Evolutionary conservation across 2,113 vertebrate species (phyloP), one percentile per base, ranked within the genome.

Genomic region (Podarcis raffonei): DNA sequence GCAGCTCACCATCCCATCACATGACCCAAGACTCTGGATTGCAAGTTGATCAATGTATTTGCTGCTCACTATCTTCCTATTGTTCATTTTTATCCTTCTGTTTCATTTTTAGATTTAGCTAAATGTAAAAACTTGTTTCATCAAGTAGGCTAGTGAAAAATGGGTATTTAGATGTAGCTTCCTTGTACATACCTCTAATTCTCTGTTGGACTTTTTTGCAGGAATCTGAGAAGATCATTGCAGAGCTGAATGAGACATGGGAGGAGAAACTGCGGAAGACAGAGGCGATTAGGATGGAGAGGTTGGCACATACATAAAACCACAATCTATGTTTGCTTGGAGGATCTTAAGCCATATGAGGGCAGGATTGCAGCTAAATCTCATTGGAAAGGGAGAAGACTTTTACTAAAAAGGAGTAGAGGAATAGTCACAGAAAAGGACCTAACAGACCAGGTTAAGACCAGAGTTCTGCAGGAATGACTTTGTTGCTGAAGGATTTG

Each of bases 141-240:
- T 66, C 27, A 22, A 66, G 4, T 18, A 37, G 9, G 11, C 13
- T 20, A 27, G 13, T 27, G 13, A 3, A 13, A 65, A 62, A 35
- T 25, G 7, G 3, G 1, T 18, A 11, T 30, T 30, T 6, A 2
- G 6, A 42, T 32, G 4, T 57, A 11, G 32, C 76, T 53, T 53
- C 30, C 35, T 6, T 35, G 7, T 39, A 1, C 53, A 69, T 23
- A 3, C 22, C 53, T 16, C 25, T 25, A 25, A n/a, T 69, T 65
- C 35, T 91, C 84, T 74, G 80, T 15, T 92, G 81, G 27, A 0
- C 86, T 96, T 91, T 91, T 81, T 37, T 74, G 3, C 87, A 99
- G 99, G 99, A 99, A 95, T 99, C 99, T 0, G 99, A 99, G 97
- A 99, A 99, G 96, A 99, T 99, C 92, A 99, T 99, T 91, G 99